Evolutionary conservation across 2,888 invertebrate species (phyloP).

Genomic region (Oasisia sp.): DNA sequence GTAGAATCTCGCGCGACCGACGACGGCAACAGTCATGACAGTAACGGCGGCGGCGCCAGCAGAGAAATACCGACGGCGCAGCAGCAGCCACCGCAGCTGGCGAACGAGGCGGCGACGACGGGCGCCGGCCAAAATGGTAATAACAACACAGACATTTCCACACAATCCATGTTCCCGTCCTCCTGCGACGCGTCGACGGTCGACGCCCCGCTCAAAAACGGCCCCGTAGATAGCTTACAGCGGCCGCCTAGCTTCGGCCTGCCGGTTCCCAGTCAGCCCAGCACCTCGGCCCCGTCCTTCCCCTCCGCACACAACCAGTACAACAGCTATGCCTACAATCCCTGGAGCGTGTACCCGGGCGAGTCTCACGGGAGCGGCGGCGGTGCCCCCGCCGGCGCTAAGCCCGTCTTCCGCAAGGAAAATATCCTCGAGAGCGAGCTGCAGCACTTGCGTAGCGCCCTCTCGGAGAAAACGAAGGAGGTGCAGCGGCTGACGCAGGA

Average conservation of each 20-base stretch:
- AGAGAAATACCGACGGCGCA: not conserved
- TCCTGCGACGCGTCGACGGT: not conserved
- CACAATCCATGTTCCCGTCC: constrained; percentile 7
- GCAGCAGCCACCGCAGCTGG: not conserved
- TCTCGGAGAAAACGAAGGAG: constrained; percentile 45
- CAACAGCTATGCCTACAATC: constrained; percentile 42
- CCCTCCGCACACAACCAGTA: constrained; percentile 40
- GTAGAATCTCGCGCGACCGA: not conserved
- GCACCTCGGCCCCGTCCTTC: constrained; percentile 24
- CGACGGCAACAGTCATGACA: constrained; percentile 19
- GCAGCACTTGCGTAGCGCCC: constrained; percentile 41
- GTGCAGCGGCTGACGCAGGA: constrained; percentile 42
- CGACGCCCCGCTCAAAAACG: constrained; percentile 18
- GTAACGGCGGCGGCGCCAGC: constrained; percentile 14
- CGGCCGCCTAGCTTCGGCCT: constrained; percentile 22
- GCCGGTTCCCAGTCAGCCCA: constrained; percentile 18
- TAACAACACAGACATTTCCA: constrained; percentile 7
- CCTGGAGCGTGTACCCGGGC: constrained; percentile 34
- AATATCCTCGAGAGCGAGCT: constrained; percentile 43
- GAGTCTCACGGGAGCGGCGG: not conserved
- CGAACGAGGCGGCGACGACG: not conserved
- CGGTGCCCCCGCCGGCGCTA: constrained; percentile 17
- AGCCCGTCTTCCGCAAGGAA: constrained; percentile 29
- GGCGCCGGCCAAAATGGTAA: not conserved
- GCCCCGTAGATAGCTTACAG: constrained; percentile 24